Conservation (phyloP, 2,888 invertebrate genomes). For the Cotesia congregata region DNA sequence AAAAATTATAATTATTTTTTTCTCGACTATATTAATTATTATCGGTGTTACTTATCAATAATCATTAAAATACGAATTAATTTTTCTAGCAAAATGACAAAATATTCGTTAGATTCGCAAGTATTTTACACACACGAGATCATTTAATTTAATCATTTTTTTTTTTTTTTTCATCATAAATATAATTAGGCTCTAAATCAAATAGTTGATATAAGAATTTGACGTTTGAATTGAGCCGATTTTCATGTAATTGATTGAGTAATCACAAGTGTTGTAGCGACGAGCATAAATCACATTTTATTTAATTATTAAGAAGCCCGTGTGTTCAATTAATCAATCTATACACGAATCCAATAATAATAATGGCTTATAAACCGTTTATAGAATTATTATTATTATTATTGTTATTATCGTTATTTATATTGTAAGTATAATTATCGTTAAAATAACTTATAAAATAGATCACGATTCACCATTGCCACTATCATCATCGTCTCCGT, state of each 20-base stretch:
- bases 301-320: conserved; percentile 58
- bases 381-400: conserved; percentile 14
- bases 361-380: conserved; percentile 52
- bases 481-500: conserved; percentile 87
- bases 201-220: not conserved
- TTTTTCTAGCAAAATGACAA: conserved; percentile 20
- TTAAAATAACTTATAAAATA: conserved; percentile 55
- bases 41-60: conserved; percentile 5
- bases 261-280: conserved; percentile 13
- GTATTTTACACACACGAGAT: not conserved
- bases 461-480: conserved; percentile 94
- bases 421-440: conserved; percentile 31
- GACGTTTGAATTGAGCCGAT: not conserved
- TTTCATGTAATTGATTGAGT: conserved; percentile 15
- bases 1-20: conserved; percentile 2
- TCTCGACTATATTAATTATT: not conserved
- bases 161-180: not conserved
- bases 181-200: conserved; percentile 5
- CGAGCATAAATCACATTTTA: not conserved
- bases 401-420: conserved; percentile 7
- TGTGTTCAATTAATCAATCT: conserved; percentile 61
- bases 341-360: conserved; percentile 60
- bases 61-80: conserved; percentile 11
- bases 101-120: conserved; percentile 13
- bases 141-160: conserved; percentile 14